phyloP scores from a whole-genome alignment of 2,797 vertebrate genomes.

The Pseudochaenichthys georgianus region DNA sequence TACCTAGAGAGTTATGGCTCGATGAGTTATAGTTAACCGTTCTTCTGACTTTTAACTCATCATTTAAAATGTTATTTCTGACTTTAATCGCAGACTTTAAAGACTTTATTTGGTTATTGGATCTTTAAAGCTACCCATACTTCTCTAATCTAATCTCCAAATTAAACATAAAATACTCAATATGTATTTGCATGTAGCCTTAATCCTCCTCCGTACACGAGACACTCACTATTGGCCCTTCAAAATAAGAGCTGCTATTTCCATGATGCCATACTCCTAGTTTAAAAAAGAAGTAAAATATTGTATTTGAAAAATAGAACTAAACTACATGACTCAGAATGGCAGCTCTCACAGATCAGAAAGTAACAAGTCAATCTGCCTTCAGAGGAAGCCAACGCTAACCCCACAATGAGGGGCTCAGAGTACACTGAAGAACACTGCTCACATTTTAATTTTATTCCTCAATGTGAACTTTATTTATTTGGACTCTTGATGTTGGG shows the following conservation, averaged over 20 bases:
- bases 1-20: too few relatives aligned
- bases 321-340: background rate
- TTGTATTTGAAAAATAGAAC: background rate
- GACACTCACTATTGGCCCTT: background rate
- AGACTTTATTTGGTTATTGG: too few relatives aligned
- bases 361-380: background rate
- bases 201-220: too few relatives aligned
- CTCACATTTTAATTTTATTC: slow-evolving; percentile 48
- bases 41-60: too few relatives aligned
- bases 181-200: too few relatives aligned
- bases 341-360: slow-evolving; percentile 1
- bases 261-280: background rate
- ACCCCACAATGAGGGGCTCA: slow-evolving; percentile 31
- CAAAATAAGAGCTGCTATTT: background rate
- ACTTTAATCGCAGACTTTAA: too few relatives aligned
- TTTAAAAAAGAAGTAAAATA: background rate
- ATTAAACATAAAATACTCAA: too few relatives aligned
- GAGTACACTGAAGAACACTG: slow-evolving; percentile 46
- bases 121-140: too few relatives aligned
- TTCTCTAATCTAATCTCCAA: too few relatives aligned
- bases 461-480: slow-evolving; percentile 70
- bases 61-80: too few relatives aligned
- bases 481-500: slow-evolving; percentile 44
- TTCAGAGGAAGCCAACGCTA: slow-evolving; percentile 8
- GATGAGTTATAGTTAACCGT: too few relatives aligned